These are phyloP conservation scores for Camelus bactrianus DNA, from an alignment of 2,113 vertebrate species.

Conservation along the genomic window DNA sequence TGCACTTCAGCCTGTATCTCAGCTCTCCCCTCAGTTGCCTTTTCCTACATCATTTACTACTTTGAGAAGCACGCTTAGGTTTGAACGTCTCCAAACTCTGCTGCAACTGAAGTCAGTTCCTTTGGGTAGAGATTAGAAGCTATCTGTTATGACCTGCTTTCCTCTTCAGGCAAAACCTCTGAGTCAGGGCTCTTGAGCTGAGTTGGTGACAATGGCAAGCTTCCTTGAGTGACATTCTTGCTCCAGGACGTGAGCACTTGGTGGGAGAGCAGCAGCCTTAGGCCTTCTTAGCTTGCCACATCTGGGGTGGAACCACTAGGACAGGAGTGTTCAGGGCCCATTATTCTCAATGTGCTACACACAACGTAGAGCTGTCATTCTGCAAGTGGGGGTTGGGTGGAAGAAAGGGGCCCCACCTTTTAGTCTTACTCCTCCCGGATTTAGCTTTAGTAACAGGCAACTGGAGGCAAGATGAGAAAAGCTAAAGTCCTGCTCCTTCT, in stretches of 20 bases:
- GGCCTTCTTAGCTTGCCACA: neutral
- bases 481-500: neutral
- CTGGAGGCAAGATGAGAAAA: neutral
- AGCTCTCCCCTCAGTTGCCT: neutral
- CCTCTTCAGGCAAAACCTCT: neutral
- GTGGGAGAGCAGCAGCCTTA: neutral
- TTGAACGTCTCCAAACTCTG: neutral
- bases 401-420: neutral
- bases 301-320: neutral
- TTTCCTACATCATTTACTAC: neutral
- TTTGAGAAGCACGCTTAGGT: neutral
- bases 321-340: neutral
- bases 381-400: no score
- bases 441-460: neutral
- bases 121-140: neutral
- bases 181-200: neutral
- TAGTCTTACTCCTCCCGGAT: neutral
- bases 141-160: neutral
- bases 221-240: neutral
- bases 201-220: neutral
- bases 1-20: neutral
- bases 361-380: neutral
- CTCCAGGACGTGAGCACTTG: neutral
- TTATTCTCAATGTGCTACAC: neutral
- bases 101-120: neutral